Evolutionary conservation across 2,797 vertebrate genomes (phyloP), one percentile per base, ranked within the genome.

Genomic region (Furcifer pardalis): DNA sequence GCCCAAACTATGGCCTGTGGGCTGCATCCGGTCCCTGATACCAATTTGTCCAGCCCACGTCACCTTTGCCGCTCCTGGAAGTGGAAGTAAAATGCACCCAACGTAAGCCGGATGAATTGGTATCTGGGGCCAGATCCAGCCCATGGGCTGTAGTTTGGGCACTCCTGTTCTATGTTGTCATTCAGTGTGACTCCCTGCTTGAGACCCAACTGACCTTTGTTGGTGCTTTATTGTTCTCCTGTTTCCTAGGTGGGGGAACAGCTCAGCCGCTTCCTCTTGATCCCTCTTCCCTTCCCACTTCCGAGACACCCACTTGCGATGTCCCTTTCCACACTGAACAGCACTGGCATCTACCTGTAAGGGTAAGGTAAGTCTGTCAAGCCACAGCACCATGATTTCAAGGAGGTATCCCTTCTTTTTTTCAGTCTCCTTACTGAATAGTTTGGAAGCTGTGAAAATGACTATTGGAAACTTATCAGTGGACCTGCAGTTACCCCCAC

Each of bases 401-500:
- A 76, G 75, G 82, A 56, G 73, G n/a, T 40, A 32, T 60, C 32
- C 60, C 68, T 35, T 63, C n/a, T 68, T 42, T 63, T 59, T 66
- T 66, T 30, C 86, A 46, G 0, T 78, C 4, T 59, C 49, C 76
- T 71, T 72, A 40, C 42, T 56, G 77, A 69, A 35, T 72, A 37
- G 56, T 52, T 82, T 80, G 40, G 0, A 0, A 78, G 86, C 69
- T 56, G 7, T 75, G n/a, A 77, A n/a, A 80, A 59, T 35, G 63
- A 59, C 3, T 0, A 6, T 3, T 75, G 62, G 27, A 86, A 79
- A 30, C 32, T 37, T 46, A 12, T 6, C 5, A 35, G 46, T 0
- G 21, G 85, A n/a, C 83, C 76, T 86, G 23, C 79, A 79, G 77
- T 91, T 63, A 27, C 69, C 68, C 37, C 35, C 84, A 13, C 78